phyloP scores from a whole-genome alignment of 2,888 invertebrate species.

The Trissolcus brochymenae region DNA sequence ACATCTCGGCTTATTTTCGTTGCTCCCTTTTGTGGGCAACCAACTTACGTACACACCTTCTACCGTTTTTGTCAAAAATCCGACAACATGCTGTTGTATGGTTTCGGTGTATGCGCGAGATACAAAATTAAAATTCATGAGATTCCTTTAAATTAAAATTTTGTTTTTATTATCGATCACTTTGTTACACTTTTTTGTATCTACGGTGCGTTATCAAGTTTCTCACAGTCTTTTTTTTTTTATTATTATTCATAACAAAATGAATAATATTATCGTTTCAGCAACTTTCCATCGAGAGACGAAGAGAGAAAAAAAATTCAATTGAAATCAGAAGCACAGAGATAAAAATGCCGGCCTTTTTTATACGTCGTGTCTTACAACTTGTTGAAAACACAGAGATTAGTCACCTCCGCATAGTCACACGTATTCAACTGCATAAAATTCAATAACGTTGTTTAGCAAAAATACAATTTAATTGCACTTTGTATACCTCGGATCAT shows the following conservation, averaged over 20 bases:
- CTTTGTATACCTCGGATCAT: constrained; percentile 23
- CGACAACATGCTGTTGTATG: constrained; percentile 25
- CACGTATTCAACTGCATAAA: constrained; percentile 4
- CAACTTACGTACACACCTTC: constrained; percentile 33
- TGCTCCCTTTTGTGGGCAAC: constrained; percentile 28
- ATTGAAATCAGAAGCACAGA: too few species aligned
- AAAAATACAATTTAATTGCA: constrained; percentile 47
- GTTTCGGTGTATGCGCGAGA: constrained; percentile 8
- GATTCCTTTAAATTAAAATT: not conserved
- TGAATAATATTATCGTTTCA: not conserved
- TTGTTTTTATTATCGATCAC: too few species aligned
- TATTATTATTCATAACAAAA: not conserved
- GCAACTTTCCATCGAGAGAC: not conserved
- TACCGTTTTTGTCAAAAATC: constrained; percentile 40
- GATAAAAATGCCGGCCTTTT: not conserved
- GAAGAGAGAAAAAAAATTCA: not conserved
- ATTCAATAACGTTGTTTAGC: constrained; percentile 17
- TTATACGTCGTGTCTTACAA: not conserved
- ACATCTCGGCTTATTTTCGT: constrained; percentile 24
- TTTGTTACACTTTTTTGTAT: too few species aligned
- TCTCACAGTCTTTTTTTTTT: not conserved
- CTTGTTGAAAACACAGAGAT: constrained; percentile 1
- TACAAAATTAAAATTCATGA: constrained; percentile 6
- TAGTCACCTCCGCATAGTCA: constrained; percentile 6
- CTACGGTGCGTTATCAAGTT: too few species aligned